phyloP scores from a whole-genome alignment of 2,113 vertebrate species.

The Vidua macroura region DNA sequence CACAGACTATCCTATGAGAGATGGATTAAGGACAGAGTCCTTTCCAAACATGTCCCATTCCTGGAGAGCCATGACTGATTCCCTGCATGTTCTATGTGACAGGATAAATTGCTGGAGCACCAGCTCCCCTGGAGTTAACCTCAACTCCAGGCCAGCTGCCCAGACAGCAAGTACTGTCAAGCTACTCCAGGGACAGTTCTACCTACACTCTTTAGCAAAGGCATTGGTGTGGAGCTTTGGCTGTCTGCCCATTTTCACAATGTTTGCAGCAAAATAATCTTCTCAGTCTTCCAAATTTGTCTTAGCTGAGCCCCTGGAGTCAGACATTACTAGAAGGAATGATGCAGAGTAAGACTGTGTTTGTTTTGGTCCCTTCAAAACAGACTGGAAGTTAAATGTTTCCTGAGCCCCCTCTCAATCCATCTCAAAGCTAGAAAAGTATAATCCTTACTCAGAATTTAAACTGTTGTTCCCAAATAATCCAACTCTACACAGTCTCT shows the following conservation, averaged over 20 bases:
- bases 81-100: rapidly evolving
- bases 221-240: rapidly evolving
- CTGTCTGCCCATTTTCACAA: background rate
- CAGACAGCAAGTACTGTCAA: background rate
- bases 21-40: background rate
- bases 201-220: background rate
- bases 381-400: background rate
- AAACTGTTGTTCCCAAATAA: background rate
- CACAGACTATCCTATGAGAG: background rate
- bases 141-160: background rate
- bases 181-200: background rate
- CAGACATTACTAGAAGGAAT: background rate
- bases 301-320: background rate
- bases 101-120: background rate
- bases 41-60: background rate
- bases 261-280: background rate
- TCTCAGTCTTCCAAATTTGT: background rate
- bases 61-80: background rate
- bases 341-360: background rate
- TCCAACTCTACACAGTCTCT: background rate
- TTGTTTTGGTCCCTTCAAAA: background rate
- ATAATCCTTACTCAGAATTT: background rate
- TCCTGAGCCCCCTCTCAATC: background rate
- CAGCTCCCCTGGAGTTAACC: background rate
- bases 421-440: background rate